Evolutionary conservation across 2,113 vertebrate species (phyloP).

Genomic region (Poeciliopsis prolifica): DNA sequence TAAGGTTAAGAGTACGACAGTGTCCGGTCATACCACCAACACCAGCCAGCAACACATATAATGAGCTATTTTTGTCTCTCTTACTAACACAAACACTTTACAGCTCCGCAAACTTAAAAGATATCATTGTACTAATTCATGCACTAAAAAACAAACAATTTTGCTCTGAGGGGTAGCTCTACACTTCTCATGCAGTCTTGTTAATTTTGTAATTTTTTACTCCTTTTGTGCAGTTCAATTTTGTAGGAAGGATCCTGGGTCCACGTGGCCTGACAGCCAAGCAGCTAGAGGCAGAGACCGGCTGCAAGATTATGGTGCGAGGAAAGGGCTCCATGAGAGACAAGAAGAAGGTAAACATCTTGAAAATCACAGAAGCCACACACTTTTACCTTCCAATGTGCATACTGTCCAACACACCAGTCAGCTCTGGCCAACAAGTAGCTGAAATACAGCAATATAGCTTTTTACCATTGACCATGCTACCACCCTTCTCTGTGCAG

Average conservation of each 20-base stretch:
- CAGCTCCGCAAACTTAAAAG: conserved; percentile 45
- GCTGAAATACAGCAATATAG: too few species aligned
- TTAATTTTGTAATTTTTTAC: conserved; percentile 5
- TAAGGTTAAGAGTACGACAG: conserved; percentile 85
- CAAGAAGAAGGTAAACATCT: conserved; percentile 92
- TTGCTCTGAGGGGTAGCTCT: background rate
- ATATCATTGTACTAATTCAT: conserved; percentile 8
- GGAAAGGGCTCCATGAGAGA: conserved; percentile 99
- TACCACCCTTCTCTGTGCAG: too few species aligned
- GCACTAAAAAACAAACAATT: conserved; percentile 2
- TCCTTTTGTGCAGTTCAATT: conserved; percentile 89
- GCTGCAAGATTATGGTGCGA: conserved; percentile 99
- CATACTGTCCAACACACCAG: too few species aligned
- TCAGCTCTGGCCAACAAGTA: too few species aligned
- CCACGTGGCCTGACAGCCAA: conserved; percentile 98
- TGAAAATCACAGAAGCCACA: background rate
- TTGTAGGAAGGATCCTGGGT: conserved; percentile 98
- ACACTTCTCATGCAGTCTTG: background rate
- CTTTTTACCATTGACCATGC: too few species aligned
- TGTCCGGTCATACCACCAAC: conserved; percentile 58
- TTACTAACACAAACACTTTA: conserved; percentile 57
- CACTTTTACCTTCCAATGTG: too few species aligned
- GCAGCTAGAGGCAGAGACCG: conserved; percentile 97
- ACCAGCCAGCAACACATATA: conserved; percentile 67
- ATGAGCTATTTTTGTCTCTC: conserved; percentile 73